Percentiles rank a stretch among this genome's conserved stretches.
Conservation (phyloP, 2,113 vertebrate species). For the Hyperopisus bebe region DNA sequence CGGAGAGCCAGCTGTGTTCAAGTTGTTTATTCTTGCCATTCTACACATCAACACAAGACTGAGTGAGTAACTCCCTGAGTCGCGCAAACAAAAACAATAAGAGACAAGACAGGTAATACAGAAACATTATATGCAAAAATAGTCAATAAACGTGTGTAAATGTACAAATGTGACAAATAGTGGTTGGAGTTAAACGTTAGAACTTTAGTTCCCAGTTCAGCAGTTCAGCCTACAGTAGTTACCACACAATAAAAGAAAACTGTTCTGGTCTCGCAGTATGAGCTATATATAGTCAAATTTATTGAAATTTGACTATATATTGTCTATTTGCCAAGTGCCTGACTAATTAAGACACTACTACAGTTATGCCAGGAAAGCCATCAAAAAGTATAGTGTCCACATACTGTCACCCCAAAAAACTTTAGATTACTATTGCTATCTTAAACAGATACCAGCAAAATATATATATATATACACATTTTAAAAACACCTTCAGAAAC, state of each 20-base stretch:
- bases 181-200: neutral
- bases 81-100: neutral
- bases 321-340: too few species aligned
- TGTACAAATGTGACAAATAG: neutral
- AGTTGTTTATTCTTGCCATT: neutral
- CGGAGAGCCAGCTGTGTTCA: neutral
- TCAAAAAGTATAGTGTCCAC: neutral
- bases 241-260: too few species aligned
- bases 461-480: too few species aligned
- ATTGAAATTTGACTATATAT: too few species aligned
- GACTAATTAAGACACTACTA: neutral
- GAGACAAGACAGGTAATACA: neutral
- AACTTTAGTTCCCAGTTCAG: too few species aligned
- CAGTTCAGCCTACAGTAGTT: too few species aligned
- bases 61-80: neutral
- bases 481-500: too few species aligned
- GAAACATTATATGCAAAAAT: neutral
- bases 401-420: neutral
- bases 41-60: neutral
- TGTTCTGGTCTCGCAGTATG: too few species aligned
- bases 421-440: neutral
- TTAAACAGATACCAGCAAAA: too few species aligned
- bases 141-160: neutral
- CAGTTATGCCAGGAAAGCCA: neutral
- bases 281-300: too few species aligned